Percentiles rank a stretch among this genome's conserved stretches.
Evolutionary conservation across 2,797 vertebrate species (phyloP).

Genomic region (Bovichtus variegatus): DNA sequence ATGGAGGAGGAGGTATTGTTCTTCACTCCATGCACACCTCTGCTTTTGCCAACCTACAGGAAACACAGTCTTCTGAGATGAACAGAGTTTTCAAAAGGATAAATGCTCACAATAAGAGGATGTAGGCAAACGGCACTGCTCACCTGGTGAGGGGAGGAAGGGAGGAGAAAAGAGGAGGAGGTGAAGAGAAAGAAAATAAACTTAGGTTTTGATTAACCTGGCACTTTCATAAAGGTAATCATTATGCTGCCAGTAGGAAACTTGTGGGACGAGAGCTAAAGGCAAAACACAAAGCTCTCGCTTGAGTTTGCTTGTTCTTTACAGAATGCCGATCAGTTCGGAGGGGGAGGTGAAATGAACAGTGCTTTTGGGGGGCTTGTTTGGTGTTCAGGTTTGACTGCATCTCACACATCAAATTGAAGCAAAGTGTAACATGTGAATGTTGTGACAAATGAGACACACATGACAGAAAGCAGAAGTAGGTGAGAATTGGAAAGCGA

Average conservation of each 20-base stretch:
- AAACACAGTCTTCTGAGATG: constrained; percentile 66
- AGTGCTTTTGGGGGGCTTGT: constrained; percentile 47
- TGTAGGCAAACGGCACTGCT: constrained; percentile 72
- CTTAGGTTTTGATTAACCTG: constrained; percentile 83
- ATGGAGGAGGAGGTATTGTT: constrained; percentile 79
- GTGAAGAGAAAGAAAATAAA: constrained; percentile 53
- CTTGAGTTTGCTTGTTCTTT: constrained; percentile 90
- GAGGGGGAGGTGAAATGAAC: constrained; percentile 51
- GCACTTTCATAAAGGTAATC: constrained; percentile 87
- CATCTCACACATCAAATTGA: constrained; percentile 88
- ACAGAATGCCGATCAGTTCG: constrained; percentile 68
- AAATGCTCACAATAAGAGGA: constrained; percentile 70
- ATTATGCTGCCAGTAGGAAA: constrained; percentile 90
- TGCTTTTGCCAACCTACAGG: constrained; percentile 79
- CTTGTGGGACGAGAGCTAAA: constrained; percentile 86
- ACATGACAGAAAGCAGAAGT: constrained; percentile 79
- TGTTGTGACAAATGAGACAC: constrained; percentile 84
- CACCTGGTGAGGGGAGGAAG: constrained; percentile 84
- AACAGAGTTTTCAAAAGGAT: constrained; percentile 71
- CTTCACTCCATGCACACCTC: constrained; percentile 74
- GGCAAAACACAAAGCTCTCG: constrained; percentile 87
- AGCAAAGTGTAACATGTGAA: constrained; percentile 86
- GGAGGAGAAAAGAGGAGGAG: constrained; percentile 61
- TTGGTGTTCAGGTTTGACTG: constrained; percentile 72
- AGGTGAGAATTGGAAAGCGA: constrained; percentile 86